Evolutionary conservation across 1,140 invertebrate species (phyloP).

Genomic region (Zaprionus davidi): DNA sequence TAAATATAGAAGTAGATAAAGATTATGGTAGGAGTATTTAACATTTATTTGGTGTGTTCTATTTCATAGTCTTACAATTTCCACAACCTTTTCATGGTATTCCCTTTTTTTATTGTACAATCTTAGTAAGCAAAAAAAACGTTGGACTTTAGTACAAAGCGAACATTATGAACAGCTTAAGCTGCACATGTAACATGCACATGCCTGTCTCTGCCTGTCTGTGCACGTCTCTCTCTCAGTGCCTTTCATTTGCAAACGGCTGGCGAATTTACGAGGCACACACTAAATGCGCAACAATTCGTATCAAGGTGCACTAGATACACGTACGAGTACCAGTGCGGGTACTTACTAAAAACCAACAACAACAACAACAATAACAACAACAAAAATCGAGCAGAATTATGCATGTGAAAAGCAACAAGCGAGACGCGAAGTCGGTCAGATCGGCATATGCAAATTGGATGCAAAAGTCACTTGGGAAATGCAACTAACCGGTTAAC

Average conservation of each 20-base stretch:
- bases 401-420: slow-evolving; percentile 5
- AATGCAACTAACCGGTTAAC: slow-evolving; percentile 43
- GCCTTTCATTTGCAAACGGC: slow-evolving; percentile 44
- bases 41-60: no score
- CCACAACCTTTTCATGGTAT: neutral
- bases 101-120: neutral
- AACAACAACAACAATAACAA: neutral
- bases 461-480: slow-evolving; percentile 28
- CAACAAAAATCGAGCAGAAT: neutral
- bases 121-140: neutral
- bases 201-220: neutral
- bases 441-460: slow-evolving; percentile 48
- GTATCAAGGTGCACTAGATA: slow-evolving; percentile 57
- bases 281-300: slow-evolving; percentile 52
- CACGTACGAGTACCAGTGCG: neutral
- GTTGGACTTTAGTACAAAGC: neutral
- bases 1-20: no score
- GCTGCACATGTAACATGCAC: slow-evolving; percentile 3
- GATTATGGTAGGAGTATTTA: no score
- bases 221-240: slow-evolving; percentile 3
- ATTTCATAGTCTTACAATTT: neutral
- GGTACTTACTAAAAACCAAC: slow-evolving; percentile 16
- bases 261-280: slow-evolving; percentile 47
- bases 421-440: slow-evolving; percentile 27
- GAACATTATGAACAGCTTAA: neutral